Conservation (phyloP, 2,797 vertebrate species). For the Neoniphon sammara region DNA sequence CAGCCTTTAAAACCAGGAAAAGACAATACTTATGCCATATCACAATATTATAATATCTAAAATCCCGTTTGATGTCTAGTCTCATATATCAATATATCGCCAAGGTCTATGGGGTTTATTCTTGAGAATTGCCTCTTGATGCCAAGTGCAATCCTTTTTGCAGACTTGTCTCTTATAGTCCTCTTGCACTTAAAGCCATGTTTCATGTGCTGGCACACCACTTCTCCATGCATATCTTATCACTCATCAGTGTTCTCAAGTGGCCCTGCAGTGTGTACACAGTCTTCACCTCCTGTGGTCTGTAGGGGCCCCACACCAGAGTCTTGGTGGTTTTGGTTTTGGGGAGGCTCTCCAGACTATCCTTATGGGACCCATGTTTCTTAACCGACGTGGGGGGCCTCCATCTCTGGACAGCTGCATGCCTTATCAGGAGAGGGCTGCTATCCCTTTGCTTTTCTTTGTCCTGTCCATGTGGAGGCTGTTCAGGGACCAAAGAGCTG, state of each 20-base stretch:
- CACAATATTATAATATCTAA: no score
- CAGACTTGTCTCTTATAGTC: no score
- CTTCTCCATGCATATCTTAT: no score
- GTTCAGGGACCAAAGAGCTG: slow-evolving; percentile 23
- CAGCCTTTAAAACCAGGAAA: no score
- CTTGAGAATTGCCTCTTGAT: no score
- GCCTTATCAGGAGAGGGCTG: slow-evolving; percentile 36
- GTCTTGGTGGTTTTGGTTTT: slow-evolving; percentile 65
- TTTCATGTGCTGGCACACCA: no score
- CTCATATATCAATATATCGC: no score
- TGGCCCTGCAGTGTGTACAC: slow-evolving; percentile 47
- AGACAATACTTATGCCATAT: no score
- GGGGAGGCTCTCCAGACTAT: slow-evolving; percentile 16
- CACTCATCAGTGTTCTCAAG: not conserved
- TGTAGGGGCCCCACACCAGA: slow-evolving; percentile 53
- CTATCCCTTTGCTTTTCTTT: slow-evolving; percentile 19
- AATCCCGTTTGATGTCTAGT: no score
- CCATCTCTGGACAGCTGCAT: slow-evolving; percentile 19
- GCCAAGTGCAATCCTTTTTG: no score
- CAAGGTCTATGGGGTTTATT: no score
- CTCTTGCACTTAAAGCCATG: no score
- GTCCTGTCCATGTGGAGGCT: slow-evolving; percentile 4
- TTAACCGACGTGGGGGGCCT: slow-evolving; percentile 13
- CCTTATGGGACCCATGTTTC: not conserved
- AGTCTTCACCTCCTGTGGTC: slow-evolving; percentile 60